Conservation (phyloP, 1,140 invertebrate species). For the Heliconius himera region DNA sequence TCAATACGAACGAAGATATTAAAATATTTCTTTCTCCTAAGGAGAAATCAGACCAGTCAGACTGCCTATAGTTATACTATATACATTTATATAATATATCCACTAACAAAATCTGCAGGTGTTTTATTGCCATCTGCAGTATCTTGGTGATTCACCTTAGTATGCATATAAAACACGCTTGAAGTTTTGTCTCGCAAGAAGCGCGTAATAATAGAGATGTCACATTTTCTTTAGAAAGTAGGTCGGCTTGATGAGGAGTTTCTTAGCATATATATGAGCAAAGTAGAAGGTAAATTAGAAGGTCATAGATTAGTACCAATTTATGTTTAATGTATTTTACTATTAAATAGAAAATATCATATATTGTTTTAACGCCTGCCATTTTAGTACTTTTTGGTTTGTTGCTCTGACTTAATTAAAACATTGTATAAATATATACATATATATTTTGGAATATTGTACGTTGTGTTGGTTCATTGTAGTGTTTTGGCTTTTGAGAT, state of each 20-base stretch:
- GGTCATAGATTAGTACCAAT: conserved; percentile 11
- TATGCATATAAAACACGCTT: conserved; percentile 5
- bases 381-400: too few species aligned
- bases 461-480: conserved; percentile 22
- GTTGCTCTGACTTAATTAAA: not conserved
- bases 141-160: not conserved
- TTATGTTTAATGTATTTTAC: not conserved
- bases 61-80: not conserved
- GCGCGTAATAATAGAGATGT: conserved; percentile 42
- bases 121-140: not conserved
- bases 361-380: not conserved
- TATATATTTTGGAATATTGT: not conserved
- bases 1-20: too few species aligned
- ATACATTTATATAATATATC: not conserved
- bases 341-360: not conserved
- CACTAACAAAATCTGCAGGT: not conserved
- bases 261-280: conserved; percentile 36
- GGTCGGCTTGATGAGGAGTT: conserved; percentile 52
- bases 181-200: conserved; percentile 43
- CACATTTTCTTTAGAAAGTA: conserved; percentile 66
- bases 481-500: conserved; percentile 34
- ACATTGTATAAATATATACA: not conserved
- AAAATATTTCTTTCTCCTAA: too few species aligned
- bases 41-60: too few species aligned
- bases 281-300: conserved; percentile 33